Conservation (phyloP, 2,113 vertebrate species). For the Dissostichus mawsoni region DNA sequence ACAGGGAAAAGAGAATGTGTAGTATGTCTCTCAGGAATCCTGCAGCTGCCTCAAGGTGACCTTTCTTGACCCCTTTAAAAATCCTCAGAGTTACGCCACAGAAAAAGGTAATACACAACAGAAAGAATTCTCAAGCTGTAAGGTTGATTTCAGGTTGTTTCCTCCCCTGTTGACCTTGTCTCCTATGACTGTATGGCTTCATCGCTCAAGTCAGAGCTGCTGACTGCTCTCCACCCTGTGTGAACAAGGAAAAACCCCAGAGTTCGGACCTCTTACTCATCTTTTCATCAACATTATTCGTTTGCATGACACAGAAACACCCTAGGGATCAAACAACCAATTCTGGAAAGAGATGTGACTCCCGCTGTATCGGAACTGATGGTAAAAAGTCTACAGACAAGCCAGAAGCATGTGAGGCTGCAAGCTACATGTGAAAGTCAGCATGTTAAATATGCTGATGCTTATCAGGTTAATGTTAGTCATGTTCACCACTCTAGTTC, state of each 20-base stretch:
- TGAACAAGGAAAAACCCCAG: conserved; percentile 10
- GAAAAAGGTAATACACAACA: neutral
- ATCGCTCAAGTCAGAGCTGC: conserved; percentile 7
- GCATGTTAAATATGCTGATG: neutral
- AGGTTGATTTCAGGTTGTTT: neutral
- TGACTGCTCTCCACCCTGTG: conserved; percentile 3
- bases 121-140: neutral
- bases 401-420: neutral
- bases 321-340: neutral
- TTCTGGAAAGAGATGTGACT: conserved; percentile 26
- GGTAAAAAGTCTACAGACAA: conserved; percentile 4
- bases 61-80: neutral
- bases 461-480: neutral
- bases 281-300: conserved; percentile 33
- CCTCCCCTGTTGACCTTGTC: conserved; percentile 1
- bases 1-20: conserved; percentile 28
- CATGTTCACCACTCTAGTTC: neutral
- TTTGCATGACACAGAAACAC: conserved; percentile 46
- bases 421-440: neutral
- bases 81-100: neutral
- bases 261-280: conserved; percentile 47
- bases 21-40: conserved; percentile 19
- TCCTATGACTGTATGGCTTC: neutral
- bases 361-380: neutral
- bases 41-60: neutral